These are phyloP conservation scores for Lagodon rhomboides DNA, from an alignment of 2,797 vertebrate genomes.

Conservation along the genomic window DNA sequence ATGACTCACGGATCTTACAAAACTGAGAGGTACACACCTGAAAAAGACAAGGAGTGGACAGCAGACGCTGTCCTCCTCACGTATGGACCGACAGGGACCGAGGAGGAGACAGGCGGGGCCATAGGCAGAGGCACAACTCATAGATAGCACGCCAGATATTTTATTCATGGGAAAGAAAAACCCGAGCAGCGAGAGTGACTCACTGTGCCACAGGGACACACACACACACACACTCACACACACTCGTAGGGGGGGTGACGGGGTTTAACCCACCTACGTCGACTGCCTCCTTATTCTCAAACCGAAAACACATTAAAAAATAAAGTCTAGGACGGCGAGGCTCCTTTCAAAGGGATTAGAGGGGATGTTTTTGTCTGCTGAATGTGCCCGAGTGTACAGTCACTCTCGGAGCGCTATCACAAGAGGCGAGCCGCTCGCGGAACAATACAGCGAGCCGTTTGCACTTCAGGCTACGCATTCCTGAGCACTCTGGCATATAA, in stretches of 20 bases:
- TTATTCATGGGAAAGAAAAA: constrained; percentile 81
- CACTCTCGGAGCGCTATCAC: constrained; percentile 20
- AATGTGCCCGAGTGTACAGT: constrained; percentile 27
- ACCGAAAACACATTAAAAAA: constrained; percentile 63
- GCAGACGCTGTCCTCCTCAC: constrained; percentile 2
- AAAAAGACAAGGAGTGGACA: constrained; percentile 12
- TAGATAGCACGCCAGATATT: constrained; percentile 78
- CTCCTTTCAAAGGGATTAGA: constrained; percentile 41
- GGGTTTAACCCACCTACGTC: constrained; percentile 69
- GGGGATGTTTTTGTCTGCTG: constrained; percentile 37
- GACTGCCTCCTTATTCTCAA: constrained; percentile 54
- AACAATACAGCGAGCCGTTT: constrained; percentile 57
- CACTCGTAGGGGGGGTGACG: constrained; percentile 48
- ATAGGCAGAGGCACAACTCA: constrained; percentile 63
- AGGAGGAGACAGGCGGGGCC: constrained; percentile 41
- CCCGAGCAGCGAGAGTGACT: constrained; percentile 74
- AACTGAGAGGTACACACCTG: constrained; percentile 32
- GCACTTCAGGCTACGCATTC: constrained; percentile 72
- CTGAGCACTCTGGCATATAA: constrained; percentile 64
- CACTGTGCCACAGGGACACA: constrained; percentile 66
- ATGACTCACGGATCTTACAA: constrained; percentile 43
- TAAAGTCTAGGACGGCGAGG: constrained; percentile 45
- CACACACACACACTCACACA: constrained; percentile 43
- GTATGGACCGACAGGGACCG: constrained; percentile 16
- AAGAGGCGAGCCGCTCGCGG: constrained; percentile 48